A percentile compares a stretch with the other conserved stretches of the same genome.
Evolutionary conservation across 2,113 vertebrate genomes (phyloP).

Genomic region (Embiotoca jacksoni): DNA sequence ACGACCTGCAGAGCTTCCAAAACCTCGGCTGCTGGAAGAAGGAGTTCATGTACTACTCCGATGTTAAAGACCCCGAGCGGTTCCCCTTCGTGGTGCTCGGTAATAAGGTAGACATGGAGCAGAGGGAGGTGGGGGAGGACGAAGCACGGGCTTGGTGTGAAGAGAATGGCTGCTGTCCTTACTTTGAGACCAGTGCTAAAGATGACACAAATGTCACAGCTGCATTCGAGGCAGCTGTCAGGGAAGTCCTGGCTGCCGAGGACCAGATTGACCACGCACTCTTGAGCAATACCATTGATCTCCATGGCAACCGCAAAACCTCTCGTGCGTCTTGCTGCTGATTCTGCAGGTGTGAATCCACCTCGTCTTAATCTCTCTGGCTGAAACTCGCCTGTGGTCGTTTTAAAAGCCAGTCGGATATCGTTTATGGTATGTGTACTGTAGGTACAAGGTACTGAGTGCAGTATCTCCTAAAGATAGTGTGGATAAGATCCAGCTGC

Average conservation of each 20-base stretch:
- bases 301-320: conserved; percentile 91
- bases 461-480: conserved; percentile 32
- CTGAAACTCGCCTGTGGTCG: conserved; percentile 37
- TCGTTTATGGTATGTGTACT: conserved; percentile 56
- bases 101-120: conserved; percentile 94
- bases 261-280: conserved; percentile 93
- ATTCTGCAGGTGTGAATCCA: conserved; percentile 51
- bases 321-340: conserved; percentile 90
- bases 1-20: conserved; percentile 96
- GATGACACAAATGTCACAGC: conserved; percentile 96
- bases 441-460: conserved; percentile 45
- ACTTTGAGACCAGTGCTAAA: conserved; percentile 98
- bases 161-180: conserved; percentile 93
- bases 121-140: conserved; percentile 90
- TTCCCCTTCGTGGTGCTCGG: conserved; percentile 97
- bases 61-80: conserved; percentile 91
- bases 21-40: conserved; percentile 96
- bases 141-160: conserved; percentile 95
- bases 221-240: conserved; percentile 95
- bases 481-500: conserved; percentile 38
- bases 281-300: conserved; percentile 91
- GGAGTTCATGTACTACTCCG: conserved; percentile 96
- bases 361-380: conserved; percentile 35
- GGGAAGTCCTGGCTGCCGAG: conserved; percentile 92
- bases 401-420: conserved; percentile 31